Base-by-base conservation (phyloP, 1,140 invertebrate genomes). In the Lordiphosa collinella region DNA sequence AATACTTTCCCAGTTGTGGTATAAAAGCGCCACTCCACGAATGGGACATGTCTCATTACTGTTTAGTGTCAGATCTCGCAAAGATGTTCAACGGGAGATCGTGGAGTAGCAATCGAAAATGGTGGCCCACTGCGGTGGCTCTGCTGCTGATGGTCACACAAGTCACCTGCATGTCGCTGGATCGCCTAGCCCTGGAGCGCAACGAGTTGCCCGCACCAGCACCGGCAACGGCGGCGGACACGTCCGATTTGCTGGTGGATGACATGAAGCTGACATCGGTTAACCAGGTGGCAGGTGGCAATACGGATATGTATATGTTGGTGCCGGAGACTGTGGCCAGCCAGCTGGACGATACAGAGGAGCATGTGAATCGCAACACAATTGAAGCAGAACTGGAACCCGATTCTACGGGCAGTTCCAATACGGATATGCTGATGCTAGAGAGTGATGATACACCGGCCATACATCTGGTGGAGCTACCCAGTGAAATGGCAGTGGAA, bases 11-110 rank as follows among this genome's bases (percentile, higher is more conserved):
- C 86, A 79, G 74, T 65, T 63, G 50, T 74, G 64, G 76, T 88
- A 88, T 88, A 88, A 88, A 88, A 88, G 86, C 86, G 58, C 67
- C 65, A 72, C 66, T 76, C 73, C 56, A 86, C 56, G 64, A 70
- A 86, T 88, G 86, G 76, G 80, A 86, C 86, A 86, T 88, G 86
- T 88, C 86, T 88, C 86, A 88, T 88, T 88, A 88, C 76, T 84
- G 78, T 86, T 88, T 85, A 86, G 76, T 86, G 74, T 75, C 66
- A 84, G 86, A 88, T 88, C 86, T 85, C 86, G 86, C 70, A 53
- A 88, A 88, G 86, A 88, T 88, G 86, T 84, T 65, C 71, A 63
- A 61, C 70, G 78, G 64, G 76, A 88, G 86, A 88, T 88, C 80
- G 66, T 68, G 61, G 41, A 68, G 63, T 43, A 52, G 38, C 53